phyloP scores from a whole-genome alignment of 2,797 vertebrate species.

The Takifugu ocellatus region DNA sequence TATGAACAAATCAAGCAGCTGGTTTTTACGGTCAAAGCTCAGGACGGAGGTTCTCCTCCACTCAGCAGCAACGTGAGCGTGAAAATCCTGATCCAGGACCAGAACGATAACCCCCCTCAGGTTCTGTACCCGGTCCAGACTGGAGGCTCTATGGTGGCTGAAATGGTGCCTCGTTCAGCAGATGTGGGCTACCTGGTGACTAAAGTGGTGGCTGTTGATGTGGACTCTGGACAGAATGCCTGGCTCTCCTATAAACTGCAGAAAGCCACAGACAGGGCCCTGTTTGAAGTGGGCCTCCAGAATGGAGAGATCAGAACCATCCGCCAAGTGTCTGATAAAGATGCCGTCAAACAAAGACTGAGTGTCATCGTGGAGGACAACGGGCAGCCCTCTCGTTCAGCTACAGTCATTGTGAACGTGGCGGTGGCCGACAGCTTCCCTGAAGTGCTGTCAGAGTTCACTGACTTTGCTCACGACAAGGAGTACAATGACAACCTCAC shows the following conservation, averaged over 20 bases:
- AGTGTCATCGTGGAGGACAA: constrained; percentile 76
- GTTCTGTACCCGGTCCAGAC: constrained; percentile 65
- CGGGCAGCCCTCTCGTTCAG: constrained; percentile 65
- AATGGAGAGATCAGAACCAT: constrained; percentile 80
- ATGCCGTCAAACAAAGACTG: constrained; percentile 75
- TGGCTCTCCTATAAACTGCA: constrained; percentile 80
- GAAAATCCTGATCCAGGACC: constrained; percentile 43
- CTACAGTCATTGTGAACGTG: constrained; percentile 78
- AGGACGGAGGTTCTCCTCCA: constrained; percentile 25
- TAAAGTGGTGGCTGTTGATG: constrained; percentile 84
- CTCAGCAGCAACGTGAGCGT: constrained; percentile 38
- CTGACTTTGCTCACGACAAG: constrained; percentile 65
- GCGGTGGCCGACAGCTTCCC: constrained; percentile 79
- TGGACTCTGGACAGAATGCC: constrained; percentile 72
- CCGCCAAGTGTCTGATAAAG: constrained; percentile 75
- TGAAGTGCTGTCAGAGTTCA: constrained; percentile 74
- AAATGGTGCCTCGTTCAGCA: constrained; percentile 77
- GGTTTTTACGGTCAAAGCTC: not conserved
- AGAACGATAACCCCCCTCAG: constrained; percentile 59
- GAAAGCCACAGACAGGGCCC: constrained; percentile 76
- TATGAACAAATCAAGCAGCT: constrained; percentile 55
- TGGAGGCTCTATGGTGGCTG: constrained; percentile 61
- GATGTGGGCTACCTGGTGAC: constrained; percentile 83
- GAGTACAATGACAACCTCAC: constrained; percentile 46
- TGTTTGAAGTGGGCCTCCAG: constrained; percentile 79